phyloP scores from a whole-genome alignment of 2,113 vertebrate genomes.

The Rhinolophus sinicus region DNA sequence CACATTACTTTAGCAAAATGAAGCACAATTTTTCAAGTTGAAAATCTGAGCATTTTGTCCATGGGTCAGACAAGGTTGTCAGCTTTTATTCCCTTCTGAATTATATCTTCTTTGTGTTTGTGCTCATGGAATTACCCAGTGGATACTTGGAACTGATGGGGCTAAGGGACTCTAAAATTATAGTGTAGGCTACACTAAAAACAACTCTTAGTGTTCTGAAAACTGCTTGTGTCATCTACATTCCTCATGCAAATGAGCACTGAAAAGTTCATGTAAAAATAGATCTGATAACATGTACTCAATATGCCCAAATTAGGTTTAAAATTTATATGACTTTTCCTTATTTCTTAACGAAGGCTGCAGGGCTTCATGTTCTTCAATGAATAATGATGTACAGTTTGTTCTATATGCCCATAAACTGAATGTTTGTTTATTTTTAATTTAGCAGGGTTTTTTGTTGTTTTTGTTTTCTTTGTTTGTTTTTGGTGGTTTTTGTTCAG shows the following conservation, averaged over 20 bases:
- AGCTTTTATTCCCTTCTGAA: slow-evolving; percentile 23
- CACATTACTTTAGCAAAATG: neutral
- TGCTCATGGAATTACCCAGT: neutral
- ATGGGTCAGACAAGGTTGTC: neutral
- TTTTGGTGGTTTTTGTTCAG: neutral
- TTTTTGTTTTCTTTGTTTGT: neutral
- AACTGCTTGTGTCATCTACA: slow-evolving; percentile 2
- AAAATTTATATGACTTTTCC: neutral
- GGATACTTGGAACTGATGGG: neutral
- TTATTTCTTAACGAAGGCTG: neutral
- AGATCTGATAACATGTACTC: neutral
- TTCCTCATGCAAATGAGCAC: slow-evolving; percentile 36
- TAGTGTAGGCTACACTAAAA: neutral
- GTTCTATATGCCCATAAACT: neutral
- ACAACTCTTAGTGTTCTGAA: slow-evolving; percentile 32
- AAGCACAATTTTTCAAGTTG: neutral
- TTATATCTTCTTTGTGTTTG: slow-evolving; percentile 14
- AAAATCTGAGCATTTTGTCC: slow-evolving; percentile 20
- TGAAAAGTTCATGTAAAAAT: slow-evolving; percentile 59
- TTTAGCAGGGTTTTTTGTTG: neutral
- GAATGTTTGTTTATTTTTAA: neutral
- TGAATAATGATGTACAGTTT: neutral
- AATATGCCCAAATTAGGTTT: slow-evolving; percentile 4
- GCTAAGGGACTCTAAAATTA: slow-evolving; percentile 2
- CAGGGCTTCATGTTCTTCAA: neutral